Conservation (phyloP, 2,888 invertebrate species). For the Bellardia pandia region DNA sequence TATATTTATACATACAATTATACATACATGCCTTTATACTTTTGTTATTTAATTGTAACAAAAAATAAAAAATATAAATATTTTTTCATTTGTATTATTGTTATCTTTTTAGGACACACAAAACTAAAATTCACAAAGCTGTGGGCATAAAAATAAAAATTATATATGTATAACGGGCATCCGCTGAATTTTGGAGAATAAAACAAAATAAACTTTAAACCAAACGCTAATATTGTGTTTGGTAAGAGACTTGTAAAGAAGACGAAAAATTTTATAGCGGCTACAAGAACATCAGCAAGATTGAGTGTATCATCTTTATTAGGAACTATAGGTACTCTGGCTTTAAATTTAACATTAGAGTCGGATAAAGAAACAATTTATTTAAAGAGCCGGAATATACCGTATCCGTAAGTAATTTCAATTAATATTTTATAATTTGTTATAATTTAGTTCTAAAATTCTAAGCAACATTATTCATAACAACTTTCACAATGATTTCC, state of each 20-base stretch:
- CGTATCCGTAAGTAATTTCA: constrained; percentile 84
- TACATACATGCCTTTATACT: constrained; percentile 8
- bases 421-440: not conserved
- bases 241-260: not conserved
- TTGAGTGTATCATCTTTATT: constrained; percentile 2
- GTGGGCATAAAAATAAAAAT: constrained; percentile 48
- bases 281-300: not conserved
- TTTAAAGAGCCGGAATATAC: constrained; percentile 84
- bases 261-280: not conserved
- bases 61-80: constrained; percentile 4
- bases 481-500: too few species aligned
- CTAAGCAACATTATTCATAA: not conserved
- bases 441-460: not conserved
- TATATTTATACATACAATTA: not conserved
- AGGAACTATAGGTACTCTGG: constrained; percentile 77
- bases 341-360: constrained; percentile 81
- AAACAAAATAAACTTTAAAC: not conserved
- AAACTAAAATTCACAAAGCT: constrained; percentile 42
- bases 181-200: not conserved
- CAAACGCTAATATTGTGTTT: constrained; percentile 12
- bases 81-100: constrained; percentile 42
- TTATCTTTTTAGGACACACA: constrained; percentile 71
- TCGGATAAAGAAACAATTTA: constrained; percentile 82
- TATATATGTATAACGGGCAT: constrained; percentile 3
- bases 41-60: constrained; percentile 49